Percentiles rank a stretch among this genome's conserved stretches.
Evolutionary conservation across 2,797 vertebrate genomes (phyloP).

Genomic region (Enteromius afrohamiltoni): DNA sequence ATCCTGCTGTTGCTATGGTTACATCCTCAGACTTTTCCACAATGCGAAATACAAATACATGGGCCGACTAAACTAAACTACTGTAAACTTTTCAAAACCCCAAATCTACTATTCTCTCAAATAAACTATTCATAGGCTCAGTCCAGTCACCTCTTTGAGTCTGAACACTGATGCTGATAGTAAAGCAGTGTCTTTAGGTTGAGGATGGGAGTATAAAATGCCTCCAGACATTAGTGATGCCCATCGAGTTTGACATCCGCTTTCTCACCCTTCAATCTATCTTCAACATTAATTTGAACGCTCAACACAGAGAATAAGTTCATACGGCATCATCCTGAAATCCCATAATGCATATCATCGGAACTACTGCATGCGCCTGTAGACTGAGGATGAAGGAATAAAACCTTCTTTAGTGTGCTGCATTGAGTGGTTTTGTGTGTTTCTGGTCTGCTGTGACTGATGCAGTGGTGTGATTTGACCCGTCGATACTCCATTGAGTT

Average conservation of each 20-base stretch:
- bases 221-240: background rate
- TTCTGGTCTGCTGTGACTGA: background rate
- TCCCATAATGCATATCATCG: background rate
- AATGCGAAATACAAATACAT: background rate
- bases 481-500: background rate
- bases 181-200: background rate
- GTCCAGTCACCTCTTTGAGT: background rate
- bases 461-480: background rate
- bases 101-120: background rate
- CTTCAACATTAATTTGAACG: slow-evolving; percentile 5
- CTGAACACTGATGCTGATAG: background rate
- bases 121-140: background rate
- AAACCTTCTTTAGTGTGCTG: background rate
- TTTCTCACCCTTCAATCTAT: slow-evolving; percentile 30
- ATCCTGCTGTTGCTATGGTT: background rate
- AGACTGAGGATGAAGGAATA: too few species aligned
- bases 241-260: slow-evolving; percentile 38
- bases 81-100: background rate
- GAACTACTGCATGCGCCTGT: background rate
- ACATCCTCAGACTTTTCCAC: background rate
- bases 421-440: background rate
- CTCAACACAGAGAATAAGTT: background rate
- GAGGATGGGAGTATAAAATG: background rate
- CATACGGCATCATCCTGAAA: background rate
- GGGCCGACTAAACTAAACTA: background rate